A percentile compares a stretch with the other conserved stretches of the same genome.
Conservation (phyloP, 92 coral and sea anemone genomes). For the Porites divaricata region DNA sequence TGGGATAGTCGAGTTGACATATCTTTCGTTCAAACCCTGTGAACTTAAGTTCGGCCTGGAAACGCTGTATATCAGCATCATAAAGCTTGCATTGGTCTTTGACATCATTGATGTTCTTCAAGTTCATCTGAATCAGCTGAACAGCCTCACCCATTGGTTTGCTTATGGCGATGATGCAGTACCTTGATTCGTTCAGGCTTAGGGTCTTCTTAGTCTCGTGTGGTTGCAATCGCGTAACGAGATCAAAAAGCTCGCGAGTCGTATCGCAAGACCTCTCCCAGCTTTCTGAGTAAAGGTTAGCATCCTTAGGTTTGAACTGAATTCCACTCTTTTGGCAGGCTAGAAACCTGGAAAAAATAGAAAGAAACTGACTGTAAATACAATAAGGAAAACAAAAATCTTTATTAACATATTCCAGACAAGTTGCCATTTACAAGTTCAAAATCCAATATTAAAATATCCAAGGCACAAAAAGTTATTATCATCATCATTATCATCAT, state of each 20-base stretch:
- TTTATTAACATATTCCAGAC: too few species aligned
- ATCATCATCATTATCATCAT: too few species aligned
- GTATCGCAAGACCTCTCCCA: not conserved
- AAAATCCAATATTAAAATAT: too few species aligned
- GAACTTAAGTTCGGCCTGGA: not conserved
- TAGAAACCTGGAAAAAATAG: not conserved
- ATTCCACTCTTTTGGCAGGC: not conserved
- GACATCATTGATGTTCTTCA: not conserved
- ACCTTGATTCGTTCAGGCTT: conserved; percentile 29
- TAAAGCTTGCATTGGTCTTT: not conserved
- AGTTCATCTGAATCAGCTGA: not conserved
- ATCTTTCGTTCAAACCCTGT: conserved; percentile 2
- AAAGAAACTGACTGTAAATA: too few species aligned
- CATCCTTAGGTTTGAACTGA: not conserved
- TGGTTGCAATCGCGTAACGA: not conserved
- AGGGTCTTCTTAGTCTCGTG: conserved; percentile 29
- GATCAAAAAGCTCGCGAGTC: not conserved
- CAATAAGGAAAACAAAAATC: not conserved
- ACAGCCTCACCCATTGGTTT: conserved; percentile 35
- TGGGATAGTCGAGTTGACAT: conserved; percentile 21
- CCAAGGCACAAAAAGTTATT: too few species aligned
- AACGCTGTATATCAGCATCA: not conserved
- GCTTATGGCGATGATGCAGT: conserved; percentile 20
- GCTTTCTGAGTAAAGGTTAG: not conserved
- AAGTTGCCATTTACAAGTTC: too few species aligned